Evolutionary conservation across 2,113 vertebrate species (phyloP).

Genomic region (Phoxinus phoxinus): DNA sequence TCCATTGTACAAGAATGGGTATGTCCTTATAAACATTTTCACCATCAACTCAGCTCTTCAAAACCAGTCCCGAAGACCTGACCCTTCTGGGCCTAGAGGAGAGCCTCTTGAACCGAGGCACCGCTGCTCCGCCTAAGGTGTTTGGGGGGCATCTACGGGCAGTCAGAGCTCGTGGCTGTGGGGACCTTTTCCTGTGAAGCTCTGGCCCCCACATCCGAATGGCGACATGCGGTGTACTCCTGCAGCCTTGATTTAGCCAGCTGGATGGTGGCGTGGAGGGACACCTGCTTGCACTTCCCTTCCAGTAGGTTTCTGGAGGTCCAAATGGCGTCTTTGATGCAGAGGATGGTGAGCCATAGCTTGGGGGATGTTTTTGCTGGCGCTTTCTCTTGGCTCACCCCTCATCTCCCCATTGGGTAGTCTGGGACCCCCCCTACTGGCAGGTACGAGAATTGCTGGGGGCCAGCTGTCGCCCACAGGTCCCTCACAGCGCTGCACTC

Average conservation of each 20-base stretch:
- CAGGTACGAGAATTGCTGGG: neutral
- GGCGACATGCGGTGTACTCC: neutral
- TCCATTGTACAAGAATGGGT: no score
- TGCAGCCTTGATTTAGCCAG: neutral
- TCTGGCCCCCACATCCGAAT: neutral
- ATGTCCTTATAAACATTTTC: no score
- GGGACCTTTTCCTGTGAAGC: neutral
- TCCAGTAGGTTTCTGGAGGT: no score
- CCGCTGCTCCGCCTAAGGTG: no score
- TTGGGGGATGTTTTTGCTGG: no score
- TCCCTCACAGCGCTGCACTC: neutral
- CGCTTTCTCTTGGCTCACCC: neutral
- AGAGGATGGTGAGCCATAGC: neutral
- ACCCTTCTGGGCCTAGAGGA: neutral
- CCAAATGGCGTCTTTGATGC: neutral
- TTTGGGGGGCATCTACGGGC: no score
- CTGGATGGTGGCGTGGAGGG: neutral
- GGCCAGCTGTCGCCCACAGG: neutral
- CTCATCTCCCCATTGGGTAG: no score
- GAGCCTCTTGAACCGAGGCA: neutral
- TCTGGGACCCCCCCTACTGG: constrained; percentile 5
- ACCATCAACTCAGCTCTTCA: no score
- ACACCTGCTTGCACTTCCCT: neutral
- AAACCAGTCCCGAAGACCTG: no score
- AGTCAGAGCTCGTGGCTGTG: no score